Evolutionary conservation across 2,113 vertebrate genomes (phyloP).

Genomic region (Centropus unirufus): DNA sequence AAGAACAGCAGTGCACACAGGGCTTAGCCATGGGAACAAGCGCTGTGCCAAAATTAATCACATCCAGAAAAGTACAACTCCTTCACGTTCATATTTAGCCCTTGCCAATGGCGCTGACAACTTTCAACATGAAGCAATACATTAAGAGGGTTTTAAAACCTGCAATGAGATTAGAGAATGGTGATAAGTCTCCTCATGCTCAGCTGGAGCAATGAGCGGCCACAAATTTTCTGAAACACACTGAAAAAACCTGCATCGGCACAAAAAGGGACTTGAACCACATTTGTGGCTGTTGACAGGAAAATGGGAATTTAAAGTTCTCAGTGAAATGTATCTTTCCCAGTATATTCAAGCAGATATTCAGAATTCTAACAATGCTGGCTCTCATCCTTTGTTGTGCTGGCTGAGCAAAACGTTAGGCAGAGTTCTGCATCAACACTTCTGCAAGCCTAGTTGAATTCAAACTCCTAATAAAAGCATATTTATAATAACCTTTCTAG

Average conservation of each 20-base stretch:
- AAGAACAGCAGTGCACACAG: slow-evolving; percentile 44
- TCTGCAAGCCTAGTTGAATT: background rate
- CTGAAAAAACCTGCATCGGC: background rate
- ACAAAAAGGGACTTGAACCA: background rate
- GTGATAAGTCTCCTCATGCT: background rate
- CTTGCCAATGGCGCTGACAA: slow-evolving; percentile 13
- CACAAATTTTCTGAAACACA: background rate
- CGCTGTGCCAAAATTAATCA: slow-evolving; percentile 16
- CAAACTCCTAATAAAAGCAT: background rate
- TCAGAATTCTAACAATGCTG: background rate
- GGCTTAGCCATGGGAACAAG: slow-evolving; percentile 27
- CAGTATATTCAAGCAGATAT: background rate
- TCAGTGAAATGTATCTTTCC: background rate
- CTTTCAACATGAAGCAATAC: background rate
- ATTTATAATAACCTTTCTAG: background rate
- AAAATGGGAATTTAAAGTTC: background rate
- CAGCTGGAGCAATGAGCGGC: background rate
- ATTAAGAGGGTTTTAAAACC: background rate
- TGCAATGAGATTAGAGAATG: background rate
- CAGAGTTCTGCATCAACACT: background rate
- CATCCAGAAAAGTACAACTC: slow-evolving; percentile 17
- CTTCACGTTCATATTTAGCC: slow-evolving; percentile 4
- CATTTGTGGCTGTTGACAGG: background rate
- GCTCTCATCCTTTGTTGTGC: background rate
- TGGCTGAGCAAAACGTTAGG: background rate